phyloP scores from a whole-genome alignment of 2,888 invertebrate genomes.

The Dinocampus coccinellae region DNA sequence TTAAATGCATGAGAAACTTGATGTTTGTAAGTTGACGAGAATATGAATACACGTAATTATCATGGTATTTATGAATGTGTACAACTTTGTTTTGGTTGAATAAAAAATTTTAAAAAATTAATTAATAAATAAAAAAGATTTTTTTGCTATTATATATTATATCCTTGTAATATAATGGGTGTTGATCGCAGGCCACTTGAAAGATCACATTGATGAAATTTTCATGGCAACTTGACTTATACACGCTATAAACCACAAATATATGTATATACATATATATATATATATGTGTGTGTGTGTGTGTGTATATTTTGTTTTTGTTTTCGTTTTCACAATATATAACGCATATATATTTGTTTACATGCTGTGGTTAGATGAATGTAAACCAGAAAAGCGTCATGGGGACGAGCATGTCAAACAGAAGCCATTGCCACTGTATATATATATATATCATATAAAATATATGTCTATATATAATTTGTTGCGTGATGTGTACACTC shows the following conservation, averaged over 20 bases:
- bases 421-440: neutral
- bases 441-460: neutral
- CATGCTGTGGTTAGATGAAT: slow-evolving; percentile 14
- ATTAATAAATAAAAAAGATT: too few species aligned
- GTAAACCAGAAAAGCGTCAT: slow-evolving; percentile 4
- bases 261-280: too few species aligned
- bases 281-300: too few species aligned
- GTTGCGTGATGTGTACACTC: neutral
- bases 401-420: slow-evolving; percentile 4
- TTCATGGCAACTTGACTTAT: too few species aligned
- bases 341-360: neutral
- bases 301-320: too few species aligned
- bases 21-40: slow-evolving; percentile 8
- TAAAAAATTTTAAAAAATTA: too few species aligned
- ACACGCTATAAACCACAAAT: neutral
- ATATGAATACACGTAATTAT: slow-evolving; percentile 57
- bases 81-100: slow-evolving; percentile 15
- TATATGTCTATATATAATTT: neutral
- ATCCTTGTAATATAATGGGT: too few species aligned
- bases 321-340: neutral
- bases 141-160: too few species aligned
- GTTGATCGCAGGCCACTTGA: too few species aligned
- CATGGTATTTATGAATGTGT: slow-evolving; percentile 46
- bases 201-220: too few species aligned
- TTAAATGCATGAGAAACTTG: neutral